Conservation (phyloP, 2,797 vertebrate genomes). For the Bradypodion pumilum region DNA sequence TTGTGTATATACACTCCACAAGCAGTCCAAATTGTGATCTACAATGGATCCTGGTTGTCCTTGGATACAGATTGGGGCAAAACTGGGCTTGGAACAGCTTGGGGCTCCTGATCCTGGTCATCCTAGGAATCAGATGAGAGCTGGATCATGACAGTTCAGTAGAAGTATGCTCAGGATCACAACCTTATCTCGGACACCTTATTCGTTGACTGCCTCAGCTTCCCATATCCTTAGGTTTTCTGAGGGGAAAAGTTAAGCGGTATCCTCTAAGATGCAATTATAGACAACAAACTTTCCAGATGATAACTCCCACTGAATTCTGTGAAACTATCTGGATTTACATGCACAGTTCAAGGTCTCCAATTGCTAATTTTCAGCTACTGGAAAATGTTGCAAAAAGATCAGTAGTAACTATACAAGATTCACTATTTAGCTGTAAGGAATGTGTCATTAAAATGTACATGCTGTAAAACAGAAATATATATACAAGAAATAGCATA, state of each 20-base stretch:
- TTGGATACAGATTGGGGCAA: no score
- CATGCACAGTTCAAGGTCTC: background rate
- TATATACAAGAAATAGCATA: background rate
- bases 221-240: background rate
- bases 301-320: background rate
- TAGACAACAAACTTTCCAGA: background rate
- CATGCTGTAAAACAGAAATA: background rate
- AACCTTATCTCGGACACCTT: background rate
- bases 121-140: no score
- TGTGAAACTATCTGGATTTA: background rate
- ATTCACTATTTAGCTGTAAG: background rate
- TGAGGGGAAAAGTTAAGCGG: background rate
- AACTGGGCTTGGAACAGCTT: no score
- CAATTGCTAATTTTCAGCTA: no score
- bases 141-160: no score
- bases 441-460: background rate
- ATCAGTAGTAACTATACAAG: background rate
- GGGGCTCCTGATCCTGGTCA: no score
- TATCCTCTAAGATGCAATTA: background rate
- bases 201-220: background rate
- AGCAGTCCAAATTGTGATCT: no score
- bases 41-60: no score
- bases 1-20: no score
- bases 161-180: no score
- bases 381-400: background rate